Base-by-base conservation (phyloP, 1,140 invertebrate species). In the Tigriopus japonicus region DNA sequence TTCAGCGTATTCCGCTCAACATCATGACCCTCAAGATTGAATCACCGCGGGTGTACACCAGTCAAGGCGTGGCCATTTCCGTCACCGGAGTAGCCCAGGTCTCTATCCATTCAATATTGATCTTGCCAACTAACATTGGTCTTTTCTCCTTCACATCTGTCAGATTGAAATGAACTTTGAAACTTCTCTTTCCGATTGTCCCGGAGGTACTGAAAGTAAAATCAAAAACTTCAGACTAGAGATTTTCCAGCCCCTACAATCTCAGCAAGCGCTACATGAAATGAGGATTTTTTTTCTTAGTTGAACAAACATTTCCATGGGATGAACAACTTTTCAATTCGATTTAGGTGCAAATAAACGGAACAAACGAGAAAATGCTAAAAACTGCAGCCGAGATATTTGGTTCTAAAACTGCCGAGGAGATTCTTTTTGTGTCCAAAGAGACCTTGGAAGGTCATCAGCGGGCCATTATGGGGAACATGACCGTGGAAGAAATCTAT, bases 21-120 rank as follows among this genome's bases (percentile, higher is more conserved):
- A 94, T 89, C 6, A 94, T 96, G 89, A 96, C 91, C 5, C 76
- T 97, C 24, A 85, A 88, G 75, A 69, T 78, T 61, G 71, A 75
- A 64, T 75, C 71, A 56, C 71, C 71, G 12, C 69, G 85, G 62
- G 91, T 96, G 0, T 96, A 97, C 71, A 96, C 92, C 23, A 87
- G 86, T 68, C 88, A 93, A 73, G 93, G 93, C 59, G 93, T 97
- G 35, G 88, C 93, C 14, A 92, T 97, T 71, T 93, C 90, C 42
- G 91, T 98, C 12, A 95, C 91, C 42, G 92, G 92, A 64, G 92
- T 96, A 68, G 92, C 92, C 54, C 92, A 94, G 81, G 86, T 89
- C n/a, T n/a, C n/a, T n/a, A n/a, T n/a, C n/a, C n/a, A n/a, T n/a
- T n/a, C n/a, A n/a, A n/a, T n/a, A n/a, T n/a, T n/a, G n/a, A n/a